Evolutionary conservation across 2,888 invertebrate genomes (phyloP).

Genomic region (Diarsia rubi): DNA sequence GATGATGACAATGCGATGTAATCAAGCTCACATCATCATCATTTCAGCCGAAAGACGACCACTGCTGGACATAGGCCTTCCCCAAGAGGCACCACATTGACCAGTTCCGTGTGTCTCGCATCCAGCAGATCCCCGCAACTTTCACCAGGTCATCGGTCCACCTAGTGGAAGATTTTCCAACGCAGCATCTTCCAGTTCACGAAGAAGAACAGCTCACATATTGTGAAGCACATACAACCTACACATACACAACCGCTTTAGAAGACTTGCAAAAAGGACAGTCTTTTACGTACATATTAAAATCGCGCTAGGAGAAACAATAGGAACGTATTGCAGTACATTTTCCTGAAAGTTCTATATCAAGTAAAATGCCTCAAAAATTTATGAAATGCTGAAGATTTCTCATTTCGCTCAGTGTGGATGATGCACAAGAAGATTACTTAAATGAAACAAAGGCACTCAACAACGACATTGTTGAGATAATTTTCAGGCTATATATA

Average conservation of each 20-base stretch:
- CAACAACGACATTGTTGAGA: slow-evolving; percentile 3
- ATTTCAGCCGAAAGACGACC: too few relatives aligned
- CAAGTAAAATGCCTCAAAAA: background rate
- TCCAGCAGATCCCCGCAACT: too few relatives aligned
- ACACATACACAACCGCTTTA: too few relatives aligned
- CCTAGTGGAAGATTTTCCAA: too few relatives aligned
- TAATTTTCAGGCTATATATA: background rate
- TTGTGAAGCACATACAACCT: background rate
- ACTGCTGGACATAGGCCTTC: too few relatives aligned
- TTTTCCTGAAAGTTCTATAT: background rate
- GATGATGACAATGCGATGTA: background rate
- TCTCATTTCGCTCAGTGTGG: background rate
- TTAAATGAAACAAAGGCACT: slow-evolving; percentile 3
- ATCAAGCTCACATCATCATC: background rate
- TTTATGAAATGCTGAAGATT: background rate
- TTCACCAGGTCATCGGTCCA: too few relatives aligned
- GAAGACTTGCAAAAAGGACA: background rate
- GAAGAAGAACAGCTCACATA: background rate
- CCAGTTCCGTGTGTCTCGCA: too few relatives aligned
- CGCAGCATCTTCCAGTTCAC: too few relatives aligned
- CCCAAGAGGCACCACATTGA: too few relatives aligned
- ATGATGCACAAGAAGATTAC: slow-evolving; percentile 11
- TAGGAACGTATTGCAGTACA: background rate
- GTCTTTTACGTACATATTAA: background rate
- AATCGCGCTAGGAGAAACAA: background rate